Base-by-base conservation (phyloP, 2,113 vertebrate genomes). In the Beaufortia kweichowensis region DNA sequence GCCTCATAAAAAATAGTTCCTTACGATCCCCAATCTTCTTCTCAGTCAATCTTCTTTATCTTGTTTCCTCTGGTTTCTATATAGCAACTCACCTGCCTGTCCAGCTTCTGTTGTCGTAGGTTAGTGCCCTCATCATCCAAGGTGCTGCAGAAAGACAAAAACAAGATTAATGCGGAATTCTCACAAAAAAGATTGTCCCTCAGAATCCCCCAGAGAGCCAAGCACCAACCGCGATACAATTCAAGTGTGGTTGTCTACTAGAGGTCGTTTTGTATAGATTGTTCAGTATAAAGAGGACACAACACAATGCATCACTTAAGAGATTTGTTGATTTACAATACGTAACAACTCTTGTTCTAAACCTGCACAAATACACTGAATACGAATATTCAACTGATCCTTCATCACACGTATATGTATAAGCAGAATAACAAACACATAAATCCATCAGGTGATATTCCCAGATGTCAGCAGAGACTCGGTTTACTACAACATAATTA, bases 101-200 rank as follows among this genome's bases (percentile, higher is more conserved):
- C 96, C 83, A 99, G 95, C 86, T 99, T 99, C 91, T 99, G 97
- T 87, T 99, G 96, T 77, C 96, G 91, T 55, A 98, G 91, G 90
- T 92, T 98, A 86, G 94, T 96, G 82, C 96, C 93, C 79, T 99
- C 97, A 88, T 99, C 97, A 86, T 99, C 97, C 91, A 99, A 92
- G 89, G 95, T 95, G 91, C 97, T 99, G 91, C 41, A 84, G 89
- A 89, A 73, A 84, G 70, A 91, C 84, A 88, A 57, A 53, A 80
- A 61, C 17, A 79, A 66, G 41, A 61, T 61, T 74, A 61, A 48
- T 19, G 9, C 15, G 8, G 50, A 26, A 64, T 5, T 12, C 7
- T 12, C 23, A 59, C 33, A 63, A 31, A 57, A 41, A 70, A 14
- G 19, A 46, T 46, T 46, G 41, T 3, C 10, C 41, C 12, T 46